Conservation (phyloP, 2,113 vertebrate genomes). For the Cyprinodon variegatus region DNA sequence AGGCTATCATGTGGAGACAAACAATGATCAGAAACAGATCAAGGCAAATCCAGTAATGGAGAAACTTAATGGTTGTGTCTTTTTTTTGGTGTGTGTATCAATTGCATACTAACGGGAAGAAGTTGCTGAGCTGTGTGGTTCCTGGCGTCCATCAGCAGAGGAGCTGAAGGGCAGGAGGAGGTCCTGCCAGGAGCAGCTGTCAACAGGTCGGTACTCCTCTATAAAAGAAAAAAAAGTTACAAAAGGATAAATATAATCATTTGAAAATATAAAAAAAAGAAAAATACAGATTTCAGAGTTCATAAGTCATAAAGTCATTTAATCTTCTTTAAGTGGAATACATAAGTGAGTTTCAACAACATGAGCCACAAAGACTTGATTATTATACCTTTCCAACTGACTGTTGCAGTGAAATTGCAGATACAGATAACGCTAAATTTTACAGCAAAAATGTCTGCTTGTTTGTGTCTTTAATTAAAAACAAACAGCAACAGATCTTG, state of each 20-base stretch:
- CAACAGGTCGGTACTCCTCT: conserved; percentile 46
- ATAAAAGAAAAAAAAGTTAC: conserved; percentile 10
- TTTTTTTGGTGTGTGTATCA: conserved; percentile 16
- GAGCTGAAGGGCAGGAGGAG: conserved; percentile 68
- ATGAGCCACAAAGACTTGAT: too few relatives aligned
- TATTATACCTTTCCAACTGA: too few relatives aligned
- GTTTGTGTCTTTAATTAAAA: too few relatives aligned
- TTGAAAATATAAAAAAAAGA: background rate
- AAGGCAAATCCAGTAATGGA: background rate
- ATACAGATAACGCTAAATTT: too few relatives aligned
- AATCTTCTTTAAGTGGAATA: too few relatives aligned
- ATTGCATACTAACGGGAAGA: conserved; percentile 60
- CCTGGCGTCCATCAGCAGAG: conserved; percentile 63
- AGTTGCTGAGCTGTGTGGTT: conserved; percentile 34
- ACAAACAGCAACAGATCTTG: too few relatives aligned
- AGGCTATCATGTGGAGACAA: background rate
- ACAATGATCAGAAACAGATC: background rate
- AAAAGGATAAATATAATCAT: conserved; percentile 8
- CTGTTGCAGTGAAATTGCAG: too few relatives aligned
- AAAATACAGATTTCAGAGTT: background rate
- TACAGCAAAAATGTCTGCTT: too few relatives aligned
- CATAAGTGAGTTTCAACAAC: too few relatives aligned
- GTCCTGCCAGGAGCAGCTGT: conserved; percentile 16
- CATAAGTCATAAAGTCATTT: background rate
- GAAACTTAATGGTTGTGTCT: background rate